Evolutionary conservation across 2,888 invertebrate species (phyloP).

Genomic region (Ectemnius cavifrons): DNA sequence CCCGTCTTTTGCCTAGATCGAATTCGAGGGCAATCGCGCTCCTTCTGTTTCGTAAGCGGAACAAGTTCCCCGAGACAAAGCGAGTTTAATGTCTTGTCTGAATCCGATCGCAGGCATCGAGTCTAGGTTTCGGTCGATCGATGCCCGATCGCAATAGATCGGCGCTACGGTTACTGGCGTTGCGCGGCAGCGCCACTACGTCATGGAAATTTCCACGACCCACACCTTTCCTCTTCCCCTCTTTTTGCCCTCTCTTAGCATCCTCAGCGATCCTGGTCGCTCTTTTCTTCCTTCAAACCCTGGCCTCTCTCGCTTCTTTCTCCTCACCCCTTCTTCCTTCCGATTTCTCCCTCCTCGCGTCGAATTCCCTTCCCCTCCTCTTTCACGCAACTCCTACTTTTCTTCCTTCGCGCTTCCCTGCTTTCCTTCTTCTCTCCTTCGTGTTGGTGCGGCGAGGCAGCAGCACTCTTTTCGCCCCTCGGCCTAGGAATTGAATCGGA

Average conservation of each 20-base stretch:
- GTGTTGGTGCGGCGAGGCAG: too few species aligned
- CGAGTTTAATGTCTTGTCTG: neutral
- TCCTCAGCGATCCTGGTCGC: slow-evolving; percentile 18
- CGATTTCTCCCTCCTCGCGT: neutral
- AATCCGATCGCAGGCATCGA: slow-evolving; percentile 21
- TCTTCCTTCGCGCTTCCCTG: neutral
- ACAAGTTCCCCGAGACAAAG: slow-evolving; percentile 33
- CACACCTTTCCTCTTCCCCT: slow-evolving; percentile 50
- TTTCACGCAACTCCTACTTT: neutral
- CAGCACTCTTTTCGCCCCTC: slow-evolving; percentile 14
- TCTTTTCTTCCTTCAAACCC: slow-evolving; percentile 4
- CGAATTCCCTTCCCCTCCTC: neutral
- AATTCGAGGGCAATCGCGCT: slow-evolving; percentile 28
- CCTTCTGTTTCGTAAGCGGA: slow-evolving; percentile 51
- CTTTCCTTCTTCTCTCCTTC: too few species aligned
- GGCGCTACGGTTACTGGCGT: slow-evolving; percentile 42
- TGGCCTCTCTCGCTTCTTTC: slow-evolving; percentile 12
- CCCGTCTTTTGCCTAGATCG: neutral
- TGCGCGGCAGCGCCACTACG: slow-evolving; percentile 44
- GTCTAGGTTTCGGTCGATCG: slow-evolving; percentile 37
- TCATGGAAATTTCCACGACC: slow-evolving; percentile 66
- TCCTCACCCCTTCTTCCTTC: slow-evolving; percentile 24
- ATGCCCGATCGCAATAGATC: slow-evolving; percentile 14
- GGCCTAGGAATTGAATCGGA: slow-evolving; percentile 2
- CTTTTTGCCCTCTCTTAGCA: slow-evolving; percentile 31